These are phyloP conservation scores for Anagyrus pseudococci DNA, from an alignment of 2,888 invertebrate genomes.

Conservation along the genomic window DNA sequence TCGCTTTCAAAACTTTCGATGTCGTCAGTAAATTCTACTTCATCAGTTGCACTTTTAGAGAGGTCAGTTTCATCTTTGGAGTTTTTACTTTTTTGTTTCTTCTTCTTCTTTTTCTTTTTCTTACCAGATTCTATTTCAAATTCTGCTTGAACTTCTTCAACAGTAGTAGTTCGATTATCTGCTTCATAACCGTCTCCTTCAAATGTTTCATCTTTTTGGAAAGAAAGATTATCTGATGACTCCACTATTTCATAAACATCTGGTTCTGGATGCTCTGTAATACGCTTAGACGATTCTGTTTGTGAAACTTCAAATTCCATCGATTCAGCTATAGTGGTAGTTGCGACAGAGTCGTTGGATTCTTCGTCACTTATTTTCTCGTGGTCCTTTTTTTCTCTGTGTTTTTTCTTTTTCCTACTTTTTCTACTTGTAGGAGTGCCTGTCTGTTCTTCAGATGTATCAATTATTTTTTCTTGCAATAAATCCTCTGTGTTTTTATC, in stretches of 20 bases:
- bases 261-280: constrained; percentile 62
- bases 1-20: constrained; percentile 54
- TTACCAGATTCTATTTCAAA: constrained; percentile 55
- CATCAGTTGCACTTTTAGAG: constrained; percentile 55
- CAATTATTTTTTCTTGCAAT: constrained; percentile 44
- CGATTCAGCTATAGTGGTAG: constrained; percentile 66
- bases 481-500: constrained; percentile 8
- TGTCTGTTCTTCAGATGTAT: constrained; percentile 46
- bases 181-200: constrained; percentile 73
- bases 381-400: constrained; percentile 43
- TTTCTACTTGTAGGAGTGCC: constrained; percentile 42
- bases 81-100: constrained; percentile 64
- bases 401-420: constrained; percentile 50
- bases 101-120: constrained; percentile 65
- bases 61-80: constrained; percentile 64
- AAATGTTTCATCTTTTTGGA: constrained; percentile 59
- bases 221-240: constrained; percentile 44
- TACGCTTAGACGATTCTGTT: constrained; percentile 64
- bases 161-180: constrained; percentile 70
- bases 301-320: constrained; percentile 65
- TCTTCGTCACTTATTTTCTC: constrained; percentile 42
- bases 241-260: constrained; percentile 50
- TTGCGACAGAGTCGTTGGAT: constrained; percentile 48
- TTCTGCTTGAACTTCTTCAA: constrained; percentile 62
- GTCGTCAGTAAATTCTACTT: constrained; percentile 60